These are phyloP conservation scores for Dendrolimus houi DNA, from an alignment of 2,888 invertebrate species.

Conservation along the genomic window DNA sequence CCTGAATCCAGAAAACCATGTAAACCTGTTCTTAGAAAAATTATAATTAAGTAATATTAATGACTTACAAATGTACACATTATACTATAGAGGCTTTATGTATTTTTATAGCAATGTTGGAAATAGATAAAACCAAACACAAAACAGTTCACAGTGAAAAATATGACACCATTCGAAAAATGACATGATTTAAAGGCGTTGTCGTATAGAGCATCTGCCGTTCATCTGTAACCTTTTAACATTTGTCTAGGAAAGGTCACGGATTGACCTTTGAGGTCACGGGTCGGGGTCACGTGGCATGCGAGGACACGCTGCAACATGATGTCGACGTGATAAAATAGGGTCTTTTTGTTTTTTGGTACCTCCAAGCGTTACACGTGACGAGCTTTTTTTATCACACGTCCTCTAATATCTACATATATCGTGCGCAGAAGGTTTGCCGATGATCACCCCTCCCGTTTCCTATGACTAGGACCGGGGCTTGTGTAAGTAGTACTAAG, in stretches of 20 bases:
- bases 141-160: background rate
- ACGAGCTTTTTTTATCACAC: background rate
- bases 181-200: background rate
- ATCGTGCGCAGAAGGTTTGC: too few species aligned
- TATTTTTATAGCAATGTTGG: too few species aligned
- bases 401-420: background rate
- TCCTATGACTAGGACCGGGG: too few species aligned
- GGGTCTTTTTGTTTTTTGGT: background rate
- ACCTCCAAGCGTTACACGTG: background rate
- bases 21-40: too few species aligned
- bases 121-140: background rate
- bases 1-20: too few species aligned
- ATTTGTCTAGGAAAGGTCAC: conserved; percentile 2
- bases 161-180: background rate
- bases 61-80: too few species aligned
- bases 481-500: too few species aligned
- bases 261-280: background rate
- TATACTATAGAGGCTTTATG: too few species aligned
- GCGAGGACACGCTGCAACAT: background rate
- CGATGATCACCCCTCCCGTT: too few species aligned
- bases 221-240: background rate
- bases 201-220: background rate
- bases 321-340: background rate
- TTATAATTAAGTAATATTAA: too few species aligned
- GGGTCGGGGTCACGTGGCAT: background rate